phyloP scores from a whole-genome alignment of 2,888 invertebrate genomes.

The Pseudoips prasinana region DNA sequence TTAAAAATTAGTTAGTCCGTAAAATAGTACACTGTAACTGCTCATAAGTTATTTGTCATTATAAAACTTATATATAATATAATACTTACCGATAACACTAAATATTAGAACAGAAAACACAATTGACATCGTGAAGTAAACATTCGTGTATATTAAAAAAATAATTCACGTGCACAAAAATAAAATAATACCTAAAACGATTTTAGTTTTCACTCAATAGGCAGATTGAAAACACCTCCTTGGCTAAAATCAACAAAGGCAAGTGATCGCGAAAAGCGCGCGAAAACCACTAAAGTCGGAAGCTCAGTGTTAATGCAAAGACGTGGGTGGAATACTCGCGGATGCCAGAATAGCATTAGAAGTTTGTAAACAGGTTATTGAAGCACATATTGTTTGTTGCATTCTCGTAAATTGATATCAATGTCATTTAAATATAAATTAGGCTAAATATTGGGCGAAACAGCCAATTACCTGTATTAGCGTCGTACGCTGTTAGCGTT shows the following conservation, averaged over 20 bases:
- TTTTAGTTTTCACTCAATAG: slow-evolving; percentile 7
- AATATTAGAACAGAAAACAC: slow-evolving; percentile 42
- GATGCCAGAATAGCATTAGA: slow-evolving; percentile 46
- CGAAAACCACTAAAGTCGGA: slow-evolving; percentile 56
- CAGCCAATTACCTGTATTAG: slow-evolving; percentile 21
- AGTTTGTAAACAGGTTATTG: slow-evolving; percentile 41
- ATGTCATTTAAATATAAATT: slow-evolving; percentile 24
- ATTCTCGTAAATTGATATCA: slow-evolving; percentile 24
- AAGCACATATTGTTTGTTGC: slow-evolving; percentile 14
- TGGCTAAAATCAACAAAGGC: slow-evolving; percentile 33
- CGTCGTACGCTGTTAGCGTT: slow-evolving; percentile 10
- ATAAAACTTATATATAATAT: no score
- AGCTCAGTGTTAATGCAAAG: slow-evolving; percentile 33
- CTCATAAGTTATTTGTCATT: no score
- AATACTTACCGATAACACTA: slow-evolving; percentile 47
- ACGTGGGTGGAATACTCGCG: slow-evolving; percentile 48
- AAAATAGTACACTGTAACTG: no score
- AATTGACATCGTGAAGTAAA: slow-evolving; percentile 49
- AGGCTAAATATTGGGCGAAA: slow-evolving; percentile 14
- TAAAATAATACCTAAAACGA: neutral
- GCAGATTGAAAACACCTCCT: slow-evolving; percentile 2
- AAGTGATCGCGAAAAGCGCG: slow-evolving; percentile 63
- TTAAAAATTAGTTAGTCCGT: no score
- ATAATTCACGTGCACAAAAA: slow-evolving; percentile 1
- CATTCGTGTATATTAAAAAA: slow-evolving; percentile 37